Base-by-base conservation (phyloP, 1,140 invertebrate species). In the Drosophila melanica region DNA sequence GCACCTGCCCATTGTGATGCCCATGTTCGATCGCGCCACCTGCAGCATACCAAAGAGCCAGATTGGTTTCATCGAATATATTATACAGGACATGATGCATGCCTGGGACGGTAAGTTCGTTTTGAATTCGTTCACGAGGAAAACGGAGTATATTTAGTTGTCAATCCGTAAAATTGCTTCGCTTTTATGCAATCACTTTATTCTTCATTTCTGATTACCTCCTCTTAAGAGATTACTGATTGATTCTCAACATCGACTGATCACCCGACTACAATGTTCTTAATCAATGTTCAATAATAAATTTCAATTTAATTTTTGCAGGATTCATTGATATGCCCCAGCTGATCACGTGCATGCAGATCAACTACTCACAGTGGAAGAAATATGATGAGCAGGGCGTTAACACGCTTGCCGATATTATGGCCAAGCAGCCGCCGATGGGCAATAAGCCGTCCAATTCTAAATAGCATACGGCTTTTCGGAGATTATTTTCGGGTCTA, bases 1-100 rank as follows among this genome's bases (percentile, higher is more conserved):
- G 59, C 95, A 95, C 59, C 92, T 99, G 75, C 98, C 98, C 3
- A 96, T 99, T 3, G 97, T 99, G 50, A 99, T 99, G 98, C 98
- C 98, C 1, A 96, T 98, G 94, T 99, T 99, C 92, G 98, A 99
- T 82, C 94, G 98, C 85, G 93, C 94, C 48, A 96, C 97, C 8
- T 99, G 98, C 92, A 98, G 97, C 71, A 98, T 99, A 92, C 97
- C 98, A 57, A 97, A 98, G 93, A 98, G 97, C 48, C 98, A 99
- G 93, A 98, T 98, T 75, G 97, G 97, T 48, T 99, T 99, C 93
- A 96, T 98, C 57, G 98, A 99, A 93, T 98, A 96, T 92, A 99
- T 99, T 85, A 97, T 99, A 76, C 97, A 96, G 75, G 97, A 98
- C 91, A 99, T 99, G 98, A 98, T 98, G 93, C 97, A 98, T 87